Percentiles rank a stretch among this genome's conserved stretches.
Evolutionary conservation across 2,113 vertebrate species (phyloP).

Genomic region (Sterrhoptilus dennistouni): DNA sequence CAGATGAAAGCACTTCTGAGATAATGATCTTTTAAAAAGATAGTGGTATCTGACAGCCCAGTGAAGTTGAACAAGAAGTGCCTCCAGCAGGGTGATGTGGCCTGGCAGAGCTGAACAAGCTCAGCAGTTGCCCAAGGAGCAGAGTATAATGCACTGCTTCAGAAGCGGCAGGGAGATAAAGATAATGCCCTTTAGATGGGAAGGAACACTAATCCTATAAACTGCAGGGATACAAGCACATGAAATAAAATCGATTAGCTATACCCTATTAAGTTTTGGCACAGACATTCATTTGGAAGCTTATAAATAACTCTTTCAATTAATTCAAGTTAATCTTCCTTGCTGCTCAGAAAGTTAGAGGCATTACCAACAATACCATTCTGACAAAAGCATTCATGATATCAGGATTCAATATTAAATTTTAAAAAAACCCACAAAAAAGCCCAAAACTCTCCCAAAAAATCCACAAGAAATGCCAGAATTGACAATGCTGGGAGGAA

Average conservation of each 20-base stretch:
- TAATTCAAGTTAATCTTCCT: constrained; percentile 13
- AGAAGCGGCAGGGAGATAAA: neutral
- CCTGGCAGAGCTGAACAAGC: neutral
- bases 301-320: neutral
- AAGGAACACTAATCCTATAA: neutral
- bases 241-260: neutral
- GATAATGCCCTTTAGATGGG: neutral
- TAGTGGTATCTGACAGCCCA: neutral
- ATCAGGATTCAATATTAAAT: neutral
- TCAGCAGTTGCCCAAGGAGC: neutral
- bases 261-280: neutral
- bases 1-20: neutral
- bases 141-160: neutral
- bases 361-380: fast-evolving
- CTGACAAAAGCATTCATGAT: neutral
- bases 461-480: neutral
- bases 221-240: neutral
- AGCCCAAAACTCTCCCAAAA: neutral
- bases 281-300: neutral
- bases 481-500: neutral
- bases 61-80: neutral
- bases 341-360: neutral
- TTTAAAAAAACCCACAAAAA: neutral
- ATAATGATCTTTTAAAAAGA: neutral
- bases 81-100: neutral